Base-by-base conservation (phyloP, 2,888 invertebrate species). In the Xestobium rufovillosum region DNA sequence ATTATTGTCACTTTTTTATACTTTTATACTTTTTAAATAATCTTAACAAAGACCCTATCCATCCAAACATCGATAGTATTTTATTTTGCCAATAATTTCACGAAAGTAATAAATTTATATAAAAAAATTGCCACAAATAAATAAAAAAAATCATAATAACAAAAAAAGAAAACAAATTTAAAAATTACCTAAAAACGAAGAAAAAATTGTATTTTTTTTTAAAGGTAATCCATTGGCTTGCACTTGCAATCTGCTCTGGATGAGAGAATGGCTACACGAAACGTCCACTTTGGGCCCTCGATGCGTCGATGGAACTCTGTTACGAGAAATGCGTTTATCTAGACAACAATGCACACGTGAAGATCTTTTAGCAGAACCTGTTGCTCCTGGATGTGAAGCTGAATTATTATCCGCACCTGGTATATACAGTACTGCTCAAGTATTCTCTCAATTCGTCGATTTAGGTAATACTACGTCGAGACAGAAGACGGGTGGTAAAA, bases 211-310 rank as follows among this genome's bases (percentile, higher is more conserved):
- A n/a, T n/a, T n/a, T n/a, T n/a, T n/a, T n/a, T n/a, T n/a, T n/a
- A n/a, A n/a, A 87, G 88, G 84, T 17, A 91, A 90, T 67, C 90
- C 90, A 1, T 67, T 91, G 42, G 71, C 76, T 13, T 90, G 90
- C 59, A 79, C 84, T 31, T 90, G 90, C 56, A 80, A 78, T 44
- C 73, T 87, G 61, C 71, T 85, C 35, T 90, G 90, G 90, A 65
- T 90, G 2, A 77, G 85, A 50, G 81, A 80, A 2, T 89, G 88
- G 88, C 64, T 88, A 14, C 77, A 79, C 43, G 85, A 87, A 60
- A 77, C 80, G 0, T 76, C 80, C 14, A 71, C 78, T 2, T 72
- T 78, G 4, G 87, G 87, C 2, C 88, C 88, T 3, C 75, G 77
- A 55, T 89, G 88, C 58, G 73, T 77, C 14, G 86, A 88, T 54